phyloP scores from a whole-genome alignment of 1,140 invertebrate species.

The Drosophila azteca region DNA sequence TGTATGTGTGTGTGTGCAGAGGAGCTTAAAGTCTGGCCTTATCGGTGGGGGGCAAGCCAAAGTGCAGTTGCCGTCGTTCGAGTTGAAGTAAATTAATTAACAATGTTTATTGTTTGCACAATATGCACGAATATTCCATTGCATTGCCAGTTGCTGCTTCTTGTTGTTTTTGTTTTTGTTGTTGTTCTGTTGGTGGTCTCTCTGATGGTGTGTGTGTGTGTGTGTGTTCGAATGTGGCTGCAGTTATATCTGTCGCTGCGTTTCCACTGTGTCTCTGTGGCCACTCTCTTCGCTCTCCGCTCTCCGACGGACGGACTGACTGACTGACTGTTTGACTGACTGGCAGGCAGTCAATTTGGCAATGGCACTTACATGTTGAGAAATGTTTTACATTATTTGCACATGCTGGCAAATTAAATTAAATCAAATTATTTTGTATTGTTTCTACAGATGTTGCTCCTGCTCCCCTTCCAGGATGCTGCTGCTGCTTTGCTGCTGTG shows the following conservation, averaged over 20 bases:
- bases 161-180: slow-evolving; percentile 17
- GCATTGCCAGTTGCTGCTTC: slow-evolving; percentile 4
- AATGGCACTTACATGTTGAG: slow-evolving; percentile 39
- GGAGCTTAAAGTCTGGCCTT: slow-evolving; percentile 40
- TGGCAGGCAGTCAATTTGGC: slow-evolving; percentile 52
- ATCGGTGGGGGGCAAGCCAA: slow-evolving; percentile 17
- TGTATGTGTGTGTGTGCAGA: slow-evolving; percentile 12
- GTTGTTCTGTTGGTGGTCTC: slow-evolving; percentile 18
- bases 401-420: slow-evolving; percentile 64
- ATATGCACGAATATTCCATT: slow-evolving; percentile 44
- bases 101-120: slow-evolving; percentile 60
- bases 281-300: slow-evolving; percentile 17
- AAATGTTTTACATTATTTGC: slow-evolving; percentile 58
- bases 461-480: background rate
- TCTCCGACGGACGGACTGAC: too few species aligned
- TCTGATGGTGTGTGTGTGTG: slow-evolving; percentile 9
- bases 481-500: background rate
- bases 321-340: too few species aligned
- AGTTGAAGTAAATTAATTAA: slow-evolving; percentile 64
- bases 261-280: slow-evolving; percentile 35
- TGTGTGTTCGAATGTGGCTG: slow-evolving; percentile 7
- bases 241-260: slow-evolving; percentile 21
- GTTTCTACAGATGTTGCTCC: background rate
- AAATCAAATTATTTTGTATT: slow-evolving; percentile 48
- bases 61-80: slow-evolving; percentile 43